Conservation (phyloP, 1,140 invertebrate species). For the Philotrypesis tridentata region DNA sequence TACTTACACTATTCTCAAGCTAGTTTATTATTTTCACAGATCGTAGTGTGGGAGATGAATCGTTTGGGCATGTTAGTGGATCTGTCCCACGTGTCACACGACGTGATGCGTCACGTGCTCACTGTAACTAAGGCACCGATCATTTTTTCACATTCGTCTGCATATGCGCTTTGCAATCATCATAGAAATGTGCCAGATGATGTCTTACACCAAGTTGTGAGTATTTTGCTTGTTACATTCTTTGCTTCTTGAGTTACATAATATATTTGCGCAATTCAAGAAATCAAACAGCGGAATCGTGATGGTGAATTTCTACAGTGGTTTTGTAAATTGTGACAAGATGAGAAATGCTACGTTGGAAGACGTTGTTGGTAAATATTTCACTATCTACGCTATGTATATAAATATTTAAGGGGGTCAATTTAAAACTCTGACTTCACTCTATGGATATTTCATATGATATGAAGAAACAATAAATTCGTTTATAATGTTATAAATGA, state of each 20-base stretch:
- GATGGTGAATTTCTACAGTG: conserved; percentile 92
- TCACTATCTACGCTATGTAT: too few species aligned
- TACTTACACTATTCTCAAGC: not conserved
- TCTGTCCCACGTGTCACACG: conserved; percentile 88
- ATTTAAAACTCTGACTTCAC: too few species aligned
- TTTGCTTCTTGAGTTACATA: not conserved
- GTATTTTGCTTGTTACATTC: conserved; percentile 57
- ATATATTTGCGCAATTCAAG: conserved; percentile 68
- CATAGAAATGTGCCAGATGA: conserved; percentile 90
- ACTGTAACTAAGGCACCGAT: conserved; percentile 85
- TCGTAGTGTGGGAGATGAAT: conserved; percentile 88
- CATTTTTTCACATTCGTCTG: conserved; percentile 92
- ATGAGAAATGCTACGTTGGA: conserved; percentile 80
- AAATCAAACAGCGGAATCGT: conserved; percentile 85
- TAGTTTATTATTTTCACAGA: conserved; percentile 74
- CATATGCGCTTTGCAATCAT: conserved; percentile 87
- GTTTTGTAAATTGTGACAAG: conserved; percentile 87
- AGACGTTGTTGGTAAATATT: conserved; percentile 80
- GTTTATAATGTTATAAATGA: too few species aligned
- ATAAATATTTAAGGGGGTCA: too few species aligned
- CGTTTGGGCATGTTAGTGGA: conserved; percentile 94
- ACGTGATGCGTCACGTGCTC: conserved; percentile 87
- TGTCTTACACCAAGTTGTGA: conserved; percentile 85
- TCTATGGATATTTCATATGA: too few species aligned
- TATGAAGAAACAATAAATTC: too few species aligned